phyloP scores from a whole-genome alignment of 1,140 invertebrate species.

The Tetragonula clypearis region DNA sequence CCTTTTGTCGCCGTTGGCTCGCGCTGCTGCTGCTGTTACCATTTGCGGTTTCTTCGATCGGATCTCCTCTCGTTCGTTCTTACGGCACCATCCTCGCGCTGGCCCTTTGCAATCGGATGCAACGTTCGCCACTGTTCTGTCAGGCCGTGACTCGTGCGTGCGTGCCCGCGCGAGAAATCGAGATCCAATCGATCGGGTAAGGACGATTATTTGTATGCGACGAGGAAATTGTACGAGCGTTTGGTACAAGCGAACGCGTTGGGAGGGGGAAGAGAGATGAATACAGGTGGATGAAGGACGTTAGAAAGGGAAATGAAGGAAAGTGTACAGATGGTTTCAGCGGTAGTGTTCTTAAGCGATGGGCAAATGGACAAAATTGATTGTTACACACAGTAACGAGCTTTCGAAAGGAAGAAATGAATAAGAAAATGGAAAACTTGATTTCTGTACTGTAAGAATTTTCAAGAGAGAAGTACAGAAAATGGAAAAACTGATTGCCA shows the following conservation, averaged over 20 bases:
- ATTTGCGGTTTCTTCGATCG: constrained; percentile 61
- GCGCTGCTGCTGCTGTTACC: constrained; percentile 27
- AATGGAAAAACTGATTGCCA: too few relatives aligned
- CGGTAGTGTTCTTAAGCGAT: neutral
- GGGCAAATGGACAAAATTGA: too few relatives aligned
- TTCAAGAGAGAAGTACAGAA: too few relatives aligned
- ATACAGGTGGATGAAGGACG: neutral
- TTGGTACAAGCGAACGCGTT: constrained; percentile 18
- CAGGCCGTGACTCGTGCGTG: constrained; percentile 20
- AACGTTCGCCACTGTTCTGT: constrained; percentile 67
- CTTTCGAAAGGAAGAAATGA: too few relatives aligned
- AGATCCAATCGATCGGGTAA: constrained; percentile 34
- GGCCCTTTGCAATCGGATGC: constrained; percentile 37
- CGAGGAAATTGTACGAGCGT: constrained; percentile 18
- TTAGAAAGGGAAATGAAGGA: neutral
- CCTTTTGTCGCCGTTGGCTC: constrained; percentile 52
- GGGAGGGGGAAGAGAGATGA: neutral
- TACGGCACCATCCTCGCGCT: constrained; percentile 33
- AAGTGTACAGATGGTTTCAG: neutral
- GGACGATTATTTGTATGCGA: constrained; percentile 34
- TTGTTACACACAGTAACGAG: too few relatives aligned
- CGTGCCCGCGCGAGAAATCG: constrained; percentile 18
- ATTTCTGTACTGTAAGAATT: too few relatives aligned
- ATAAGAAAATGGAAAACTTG: too few relatives aligned
- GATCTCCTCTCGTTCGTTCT: constrained; percentile 53